Conservation (phyloP, 2,797 vertebrate genomes). For the Acipenser ruthenus region DNA sequence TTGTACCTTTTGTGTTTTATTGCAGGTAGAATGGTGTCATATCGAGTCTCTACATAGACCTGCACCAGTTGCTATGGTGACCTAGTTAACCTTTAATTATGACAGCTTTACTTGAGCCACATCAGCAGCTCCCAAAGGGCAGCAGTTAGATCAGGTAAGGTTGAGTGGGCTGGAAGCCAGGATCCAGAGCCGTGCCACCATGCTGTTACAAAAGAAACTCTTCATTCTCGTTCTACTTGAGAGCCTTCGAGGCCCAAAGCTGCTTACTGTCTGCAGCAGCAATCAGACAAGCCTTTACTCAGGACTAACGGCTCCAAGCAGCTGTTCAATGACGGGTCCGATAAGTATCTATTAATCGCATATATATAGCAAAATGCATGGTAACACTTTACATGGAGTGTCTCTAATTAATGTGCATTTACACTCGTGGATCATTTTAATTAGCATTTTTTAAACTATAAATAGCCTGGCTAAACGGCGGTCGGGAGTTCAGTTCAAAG, state of each 20-base stretch:
- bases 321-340: not conserved
- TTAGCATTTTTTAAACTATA: too few relatives aligned
- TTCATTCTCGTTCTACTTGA: slow-evolving; percentile 9
- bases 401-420: too few relatives aligned
- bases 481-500: too few relatives aligned
- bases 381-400: too few relatives aligned
- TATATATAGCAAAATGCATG: not conserved
- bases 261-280: not conserved
- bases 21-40: not conserved
- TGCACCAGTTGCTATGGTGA: slow-evolving; percentile 8
- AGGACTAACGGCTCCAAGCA: not conserved
- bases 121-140: not conserved
- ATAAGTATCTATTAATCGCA: slow-evolving; percentile 3
- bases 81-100: slow-evolving; percentile 4
- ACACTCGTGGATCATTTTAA: too few relatives aligned
- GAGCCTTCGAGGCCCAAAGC: slow-evolving; percentile 1
- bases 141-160: slow-evolving; percentile 8
- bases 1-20: not conserved
- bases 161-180: not conserved
- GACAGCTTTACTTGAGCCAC: slow-evolving; percentile 2
- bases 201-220: slow-evolving; percentile 7
- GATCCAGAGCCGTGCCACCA: slow-evolving; percentile 2
- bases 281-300: slow-evolving; percentile 2
- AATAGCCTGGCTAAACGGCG: too few relatives aligned
- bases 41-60: slow-evolving; percentile 3